Base-by-base conservation (phyloP, 2,113 vertebrate species). In the Cranoglanis bouderius region DNA sequence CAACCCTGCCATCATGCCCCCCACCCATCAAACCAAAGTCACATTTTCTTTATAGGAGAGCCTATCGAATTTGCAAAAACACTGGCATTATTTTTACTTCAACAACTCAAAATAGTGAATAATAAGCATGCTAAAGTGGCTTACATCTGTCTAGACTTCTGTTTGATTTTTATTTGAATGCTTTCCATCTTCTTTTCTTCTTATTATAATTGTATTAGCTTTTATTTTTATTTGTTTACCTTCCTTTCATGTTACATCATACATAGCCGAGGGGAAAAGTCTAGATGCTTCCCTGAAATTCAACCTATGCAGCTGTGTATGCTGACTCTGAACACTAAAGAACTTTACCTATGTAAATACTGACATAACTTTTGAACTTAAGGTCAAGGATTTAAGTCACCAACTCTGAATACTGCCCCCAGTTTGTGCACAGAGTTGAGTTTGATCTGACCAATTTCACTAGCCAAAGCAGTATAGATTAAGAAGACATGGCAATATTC, bases 361-460 rank as follows among this genome's bases (percentile, higher is more conserved):
- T 75, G 6, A 43, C 1, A 43, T 24, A 43, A 75, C 21, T 2
- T 43, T 43, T 43, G 9, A 75, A 40, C 19, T 75, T 43, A 43
- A 43, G 12, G n/a, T 7, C 26, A n/a, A 61, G 8, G 59, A 61
- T 24, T 59, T 26, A 61, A 24, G 63, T 67, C n/a, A 67, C n/a
- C 29, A 14, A 67, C 29, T 67, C 13, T 32, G n/a, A 67, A 65
- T 65, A n/a, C 29, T 65, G 6, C 3, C 10, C 10, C 29, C 63
- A 65, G 63, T 29, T 72, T 72, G 67, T 72, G 35, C 32, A 38
- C 3, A 72, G 35, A 38, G 72, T 55, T 53, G 14, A 55, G 35
- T 82, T 55, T 55, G 53, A 57, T 38, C 55, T 24, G 35, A 21
- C n/a, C 46, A 63, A 70, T 85, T 86, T 78, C 70, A 87, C 43